Base-by-base conservation (phyloP, 2,113 vertebrate genomes). In the Mirounga angustirostris region DNA sequence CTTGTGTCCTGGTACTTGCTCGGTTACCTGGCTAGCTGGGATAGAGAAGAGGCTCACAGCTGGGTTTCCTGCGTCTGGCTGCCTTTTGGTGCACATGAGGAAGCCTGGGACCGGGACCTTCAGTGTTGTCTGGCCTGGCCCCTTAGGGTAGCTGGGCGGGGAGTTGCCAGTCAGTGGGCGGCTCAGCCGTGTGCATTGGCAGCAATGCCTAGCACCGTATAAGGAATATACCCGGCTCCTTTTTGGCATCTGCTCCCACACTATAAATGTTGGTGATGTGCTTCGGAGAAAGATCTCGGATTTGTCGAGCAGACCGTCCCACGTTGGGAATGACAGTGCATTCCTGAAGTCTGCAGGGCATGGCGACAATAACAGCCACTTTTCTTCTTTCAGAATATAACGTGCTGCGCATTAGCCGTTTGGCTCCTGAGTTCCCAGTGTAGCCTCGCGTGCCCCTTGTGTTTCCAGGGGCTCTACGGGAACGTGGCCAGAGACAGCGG, bases 191-290 rank as follows among this genome's bases (percentile, higher is more conserved):
- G 88, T 85, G 65, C 71, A 79, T 15, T 71, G 91, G 73, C 92
- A 67, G 59, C 58, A 80, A 16, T 16, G 74, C 43, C 94, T 28
- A 95, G 73, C 63, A 15, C 98, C 67, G 5, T 95, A 52, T 86
- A 94, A 97, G 96, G 97, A 73, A 50, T 33, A 19, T 89, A 13
- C 67, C 90, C 91, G n/a, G 52, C 19, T 18, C 52, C 71, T 92
- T 92, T 74, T 96, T 97, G 97, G 97, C 97, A 95, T 78, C 97
- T 82, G 43, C 79, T 91, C 87, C 94, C 91, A 95, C 97, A 78
- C 95, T 73, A 0, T 80, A 43, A 65, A 36, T 61, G 82, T 59
- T 94, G 92, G 36, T 84, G 69, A 54, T 40, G 43, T 22, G 16
- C 30, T 5, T 56, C 36, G 54, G 87, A 78, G 79, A 43, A 54